Percentiles rank a stretch among this genome's conserved stretches.
phyloP scores from a whole-genome alignment of 2,113 vertebrate genomes.

The Ochotona princeps region DNA sequence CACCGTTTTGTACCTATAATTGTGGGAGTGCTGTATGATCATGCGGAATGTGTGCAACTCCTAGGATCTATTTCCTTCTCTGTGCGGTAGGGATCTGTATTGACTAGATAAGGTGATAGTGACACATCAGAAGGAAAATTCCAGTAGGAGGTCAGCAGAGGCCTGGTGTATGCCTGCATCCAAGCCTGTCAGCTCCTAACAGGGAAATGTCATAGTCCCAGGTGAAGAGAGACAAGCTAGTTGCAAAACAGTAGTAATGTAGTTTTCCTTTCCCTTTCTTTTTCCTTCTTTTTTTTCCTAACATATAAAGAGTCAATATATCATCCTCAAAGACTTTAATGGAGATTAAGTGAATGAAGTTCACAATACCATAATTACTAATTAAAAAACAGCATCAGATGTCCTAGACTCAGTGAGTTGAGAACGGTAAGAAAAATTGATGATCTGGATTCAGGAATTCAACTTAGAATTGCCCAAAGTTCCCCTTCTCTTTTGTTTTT shows the following conservation, averaged over 20 bases:
- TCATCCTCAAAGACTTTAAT: conserved; percentile 46
- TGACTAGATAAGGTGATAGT: background rate
- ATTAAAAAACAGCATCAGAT: background rate
- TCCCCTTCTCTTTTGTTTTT: background rate
- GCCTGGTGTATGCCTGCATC: background rate
- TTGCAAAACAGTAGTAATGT: too few relatives aligned
- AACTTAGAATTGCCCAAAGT: background rate
- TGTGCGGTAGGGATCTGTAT: background rate
- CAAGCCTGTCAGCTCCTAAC: background rate
- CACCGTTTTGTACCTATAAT: background rate
- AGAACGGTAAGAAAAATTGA: background rate
- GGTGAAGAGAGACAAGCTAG: background rate
- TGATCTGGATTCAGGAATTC: background rate
- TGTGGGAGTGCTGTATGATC: background rate
- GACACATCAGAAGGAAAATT: background rate
- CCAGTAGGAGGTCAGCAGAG: background rate
- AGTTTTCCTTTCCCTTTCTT: background rate
- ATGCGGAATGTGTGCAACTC: background rate
- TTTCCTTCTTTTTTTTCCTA: too few relatives aligned
- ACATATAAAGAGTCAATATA: background rate
- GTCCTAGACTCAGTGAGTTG: background rate
- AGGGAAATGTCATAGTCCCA: background rate
- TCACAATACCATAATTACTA: conserved; percentile 17
- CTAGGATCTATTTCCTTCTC: background rate
- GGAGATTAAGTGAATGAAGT: conserved; percentile 41